Evolutionary conservation across 2,797 vertebrate genomes (phyloP).

Genomic region (Malurus splendens): DNA sequence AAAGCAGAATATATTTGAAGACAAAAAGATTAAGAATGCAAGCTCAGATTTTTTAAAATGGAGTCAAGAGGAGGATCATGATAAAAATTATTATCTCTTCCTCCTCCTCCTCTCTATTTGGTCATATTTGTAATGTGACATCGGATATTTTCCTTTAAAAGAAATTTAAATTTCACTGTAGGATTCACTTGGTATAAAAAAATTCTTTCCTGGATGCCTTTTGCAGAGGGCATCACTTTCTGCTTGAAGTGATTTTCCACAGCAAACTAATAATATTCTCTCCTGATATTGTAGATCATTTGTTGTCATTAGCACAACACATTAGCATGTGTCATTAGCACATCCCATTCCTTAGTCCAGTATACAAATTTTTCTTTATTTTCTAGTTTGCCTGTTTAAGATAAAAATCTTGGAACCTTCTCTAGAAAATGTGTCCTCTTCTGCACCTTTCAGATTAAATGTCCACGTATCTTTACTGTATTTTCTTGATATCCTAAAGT

Average conservation of each 20-base stretch:
- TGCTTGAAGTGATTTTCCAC: background rate
- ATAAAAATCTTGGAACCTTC: background rate
- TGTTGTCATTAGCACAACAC: background rate
- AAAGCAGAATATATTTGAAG: background rate
- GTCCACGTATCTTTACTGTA: background rate
- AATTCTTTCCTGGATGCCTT: background rate
- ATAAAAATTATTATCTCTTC: background rate
- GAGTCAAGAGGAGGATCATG: background rate
- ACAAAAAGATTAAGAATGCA: background rate
- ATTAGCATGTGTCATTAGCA: no score
- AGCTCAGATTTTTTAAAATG: background rate
- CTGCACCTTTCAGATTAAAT: background rate
- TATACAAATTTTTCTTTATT: background rate
- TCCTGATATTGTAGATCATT: background rate
- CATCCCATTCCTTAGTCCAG: background rate
- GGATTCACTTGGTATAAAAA: background rate
- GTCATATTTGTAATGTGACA: background rate
- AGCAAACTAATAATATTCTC: background rate
- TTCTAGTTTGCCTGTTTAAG: background rate
- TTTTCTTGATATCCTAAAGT: accelerated
- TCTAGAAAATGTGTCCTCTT: accelerated
- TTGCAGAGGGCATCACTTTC: background rate
- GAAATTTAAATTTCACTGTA: background rate
- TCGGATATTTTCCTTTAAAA: background rate
- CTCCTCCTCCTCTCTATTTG: background rate